Evolutionary conservation across 2,113 vertebrate genomes (phyloP).

Genomic region (Pelmatolapia mariae): DNA sequence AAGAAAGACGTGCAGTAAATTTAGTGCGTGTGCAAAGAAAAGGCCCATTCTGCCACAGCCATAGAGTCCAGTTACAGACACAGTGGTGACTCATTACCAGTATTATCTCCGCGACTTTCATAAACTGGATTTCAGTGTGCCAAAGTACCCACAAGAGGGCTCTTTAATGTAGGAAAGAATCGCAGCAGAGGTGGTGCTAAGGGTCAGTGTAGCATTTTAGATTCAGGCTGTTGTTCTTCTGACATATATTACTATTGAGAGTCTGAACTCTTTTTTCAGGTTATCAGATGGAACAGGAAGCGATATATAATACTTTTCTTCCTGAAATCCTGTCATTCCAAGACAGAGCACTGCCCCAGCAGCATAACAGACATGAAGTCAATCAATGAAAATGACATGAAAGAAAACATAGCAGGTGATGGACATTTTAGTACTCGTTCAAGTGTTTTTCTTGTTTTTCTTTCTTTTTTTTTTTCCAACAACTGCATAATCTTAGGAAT

Average conservation of each 20-base stretch:
- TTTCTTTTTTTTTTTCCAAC: not conserved
- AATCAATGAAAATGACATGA: not conserved
- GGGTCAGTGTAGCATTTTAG: not conserved
- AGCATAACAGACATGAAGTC: not conserved
- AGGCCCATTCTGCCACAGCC: constrained; percentile 6
- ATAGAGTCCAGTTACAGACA: constrained; percentile 23
- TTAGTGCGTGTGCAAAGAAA: constrained; percentile 4
- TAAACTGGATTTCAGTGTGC: not conserved
- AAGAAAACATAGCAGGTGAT: not conserved
- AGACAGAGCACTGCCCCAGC: not conserved
- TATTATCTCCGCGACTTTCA: constrained; percentile 11
- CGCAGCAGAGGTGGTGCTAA: not conserved
- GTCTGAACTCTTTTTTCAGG: not conserved
- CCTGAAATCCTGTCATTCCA: constrained; percentile 18
- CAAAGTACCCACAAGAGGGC: constrained; percentile 25
- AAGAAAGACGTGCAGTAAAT: constrained; percentile 33
- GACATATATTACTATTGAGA: not conserved
- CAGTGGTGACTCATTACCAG: constrained; percentile 29
- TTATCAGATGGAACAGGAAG: not conserved
- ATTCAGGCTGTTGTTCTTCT: not conserved
- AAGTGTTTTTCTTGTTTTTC: not conserved
- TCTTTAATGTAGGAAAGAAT: not conserved
- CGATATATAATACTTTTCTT: not conserved
- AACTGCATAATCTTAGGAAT: not conserved
- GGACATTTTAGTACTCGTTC: not conserved